Percentiles rank a stretch among this genome's conserved stretches.
Evolutionary conservation across 2,888 invertebrate genomes (phyloP).

Genomic region (Galeopsomyia nigrocyanea): DNA sequence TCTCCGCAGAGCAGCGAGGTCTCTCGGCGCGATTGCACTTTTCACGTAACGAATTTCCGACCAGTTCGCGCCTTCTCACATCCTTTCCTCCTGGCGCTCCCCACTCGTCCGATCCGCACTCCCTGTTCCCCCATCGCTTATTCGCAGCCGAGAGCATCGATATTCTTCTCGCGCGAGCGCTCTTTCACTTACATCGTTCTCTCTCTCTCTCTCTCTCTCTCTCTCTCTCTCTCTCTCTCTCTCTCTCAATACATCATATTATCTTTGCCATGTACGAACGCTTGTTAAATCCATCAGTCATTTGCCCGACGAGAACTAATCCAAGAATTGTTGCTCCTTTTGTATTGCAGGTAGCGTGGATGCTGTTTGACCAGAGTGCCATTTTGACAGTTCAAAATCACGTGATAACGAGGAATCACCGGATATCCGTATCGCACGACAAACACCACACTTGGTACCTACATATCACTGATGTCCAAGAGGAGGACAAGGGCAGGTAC

Average conservation of each 20-base stretch:
- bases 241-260: conserved; percentile 18
- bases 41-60: conserved; percentile 43
- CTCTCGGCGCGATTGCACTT: conserved; percentile 41
- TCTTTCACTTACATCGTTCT: no score
- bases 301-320: no score
- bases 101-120: no score
- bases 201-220: no score
- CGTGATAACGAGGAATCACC: conserved; percentile 92
- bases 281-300: no score
- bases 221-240: conserved; percentile 1
- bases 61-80: conserved; percentile 28
- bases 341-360: conserved; percentile 89
- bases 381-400: conserved; percentile 94
- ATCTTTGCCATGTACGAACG: not conserved
- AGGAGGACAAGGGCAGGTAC: conserved; percentile 92
- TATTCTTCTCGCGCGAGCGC: no score
- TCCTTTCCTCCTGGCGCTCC: not conserved
- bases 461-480: conserved; percentile 92
- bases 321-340: not conserved
- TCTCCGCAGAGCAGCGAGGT: conserved; percentile 8
- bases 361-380: conserved; percentile 94
- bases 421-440: conserved; percentile 92
- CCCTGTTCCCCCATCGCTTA: no score
- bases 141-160: no score
- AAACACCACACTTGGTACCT: conserved; percentile 94